These are phyloP conservation scores for Montipora efflorescens DNA, from an alignment of 64 coral and sea anemone species.

Conservation along the genomic window DNA sequence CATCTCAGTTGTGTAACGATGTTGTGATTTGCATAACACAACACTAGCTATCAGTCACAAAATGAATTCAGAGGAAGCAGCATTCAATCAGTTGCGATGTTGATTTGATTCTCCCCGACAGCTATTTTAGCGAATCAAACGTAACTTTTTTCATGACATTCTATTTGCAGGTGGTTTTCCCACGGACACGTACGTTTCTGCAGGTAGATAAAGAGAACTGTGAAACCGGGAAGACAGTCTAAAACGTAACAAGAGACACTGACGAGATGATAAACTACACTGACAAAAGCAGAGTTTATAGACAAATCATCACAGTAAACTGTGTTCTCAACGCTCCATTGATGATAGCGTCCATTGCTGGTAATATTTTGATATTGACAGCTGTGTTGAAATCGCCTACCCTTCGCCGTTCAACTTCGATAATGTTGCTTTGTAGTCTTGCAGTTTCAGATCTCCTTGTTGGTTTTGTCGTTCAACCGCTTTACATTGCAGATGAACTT, in stretches of 20 bases:
- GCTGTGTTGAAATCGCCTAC: background rate
- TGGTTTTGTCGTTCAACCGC: background rate
- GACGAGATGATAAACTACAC: background rate
- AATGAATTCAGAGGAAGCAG: too few relatives aligned
- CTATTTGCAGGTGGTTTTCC: too few relatives aligned
- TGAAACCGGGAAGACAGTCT: too few relatives aligned
- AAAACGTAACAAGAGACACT: too few relatives aligned
- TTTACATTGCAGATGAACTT: background rate
- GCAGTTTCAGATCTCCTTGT: constrained; percentile 18
- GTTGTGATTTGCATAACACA: background rate
- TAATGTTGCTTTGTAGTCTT: constrained; percentile 1
- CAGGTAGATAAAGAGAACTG: too few relatives aligned
- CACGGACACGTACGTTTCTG: too few relatives aligned
- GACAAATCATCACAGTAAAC: background rate
- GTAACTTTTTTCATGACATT: too few relatives aligned
- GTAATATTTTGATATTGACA: background rate
- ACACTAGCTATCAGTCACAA: too few relatives aligned
- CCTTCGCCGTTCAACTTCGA: background rate
- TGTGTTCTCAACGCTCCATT: background rate
- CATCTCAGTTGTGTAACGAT: too few relatives aligned
- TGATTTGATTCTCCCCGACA: too few relatives aligned
- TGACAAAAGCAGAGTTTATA: background rate
- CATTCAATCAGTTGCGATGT: too few relatives aligned
- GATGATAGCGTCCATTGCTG: background rate
- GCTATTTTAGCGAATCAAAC: too few relatives aligned